Percentiles rank a stretch among this genome's conserved stretches.
phyloP scores from a whole-genome alignment of 2,888 invertebrate species.

The Globia sparganii region DNA sequence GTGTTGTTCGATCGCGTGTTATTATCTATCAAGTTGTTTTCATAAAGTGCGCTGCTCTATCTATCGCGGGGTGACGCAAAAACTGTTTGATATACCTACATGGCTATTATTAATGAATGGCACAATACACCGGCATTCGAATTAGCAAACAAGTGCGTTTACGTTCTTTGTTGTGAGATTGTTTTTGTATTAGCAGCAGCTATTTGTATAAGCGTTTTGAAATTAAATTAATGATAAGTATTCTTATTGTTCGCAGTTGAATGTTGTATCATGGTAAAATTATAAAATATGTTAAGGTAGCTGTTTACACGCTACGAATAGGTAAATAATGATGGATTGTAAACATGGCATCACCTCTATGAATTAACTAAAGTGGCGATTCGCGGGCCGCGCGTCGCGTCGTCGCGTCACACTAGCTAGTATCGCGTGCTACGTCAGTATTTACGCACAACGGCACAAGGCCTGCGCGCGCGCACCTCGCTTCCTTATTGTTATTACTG shows the following conservation, averaged over 20 bases:
- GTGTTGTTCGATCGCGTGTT: constrained; percentile 62
- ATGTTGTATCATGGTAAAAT: constrained; percentile 19
- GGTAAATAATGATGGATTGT: constrained; percentile 45
- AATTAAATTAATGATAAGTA: constrained; percentile 16
- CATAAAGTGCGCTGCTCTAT: constrained; percentile 67
- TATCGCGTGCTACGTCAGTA: constrained; percentile 84
- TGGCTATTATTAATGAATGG: constrained; percentile 62
- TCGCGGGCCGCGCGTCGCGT: constrained; percentile 36
- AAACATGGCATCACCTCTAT: constrained; percentile 57
- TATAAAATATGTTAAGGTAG: constrained; percentile 13
- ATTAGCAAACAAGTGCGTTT: constrained; percentile 68
- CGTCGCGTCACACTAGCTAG: constrained; percentile 78
- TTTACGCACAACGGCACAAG: constrained; percentile 78
- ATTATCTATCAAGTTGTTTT: constrained; percentile 78
- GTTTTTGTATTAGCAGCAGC: constrained; percentile 36
- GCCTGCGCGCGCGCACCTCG: constrained; percentile 75
- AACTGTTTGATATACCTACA: constrained; percentile 60
- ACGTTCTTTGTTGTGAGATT: constrained; percentile 55
- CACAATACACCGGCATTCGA: constrained; percentile 59
- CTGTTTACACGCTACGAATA: constrained; percentile 34
- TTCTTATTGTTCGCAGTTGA: constrained; percentile 16
- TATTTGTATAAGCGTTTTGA: constrained; percentile 30
- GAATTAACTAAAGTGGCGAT: constrained; percentile 47
- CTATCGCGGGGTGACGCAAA: constrained; percentile 72
- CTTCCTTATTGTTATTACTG: constrained; percentile 80